Evolutionary conservation across 2,113 vertebrate genomes (phyloP).

Genomic region (Pomatostomus ruficeps): DNA sequence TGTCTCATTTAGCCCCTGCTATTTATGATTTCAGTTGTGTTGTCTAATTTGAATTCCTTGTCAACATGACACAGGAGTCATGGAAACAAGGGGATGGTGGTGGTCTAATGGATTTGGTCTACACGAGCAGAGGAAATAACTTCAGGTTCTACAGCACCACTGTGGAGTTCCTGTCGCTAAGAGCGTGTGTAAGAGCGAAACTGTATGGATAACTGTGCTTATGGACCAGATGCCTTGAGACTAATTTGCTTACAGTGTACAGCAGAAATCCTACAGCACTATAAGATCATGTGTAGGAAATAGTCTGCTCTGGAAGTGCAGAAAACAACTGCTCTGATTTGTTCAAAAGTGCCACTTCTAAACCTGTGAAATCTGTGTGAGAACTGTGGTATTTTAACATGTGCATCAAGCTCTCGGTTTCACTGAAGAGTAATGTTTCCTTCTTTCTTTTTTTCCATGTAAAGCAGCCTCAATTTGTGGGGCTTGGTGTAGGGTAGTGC

Average conservation of each 20-base stretch:
- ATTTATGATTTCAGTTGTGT: neutral
- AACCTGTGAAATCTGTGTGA: neutral
- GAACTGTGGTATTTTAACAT: neutral
- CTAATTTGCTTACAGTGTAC: neutral
- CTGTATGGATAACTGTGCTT: neutral
- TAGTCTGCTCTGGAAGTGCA: neutral
- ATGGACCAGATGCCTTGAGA: neutral
- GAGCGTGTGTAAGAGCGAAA: neutral
- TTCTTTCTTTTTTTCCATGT: constrained; percentile 2
- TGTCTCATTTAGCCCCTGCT: neutral
- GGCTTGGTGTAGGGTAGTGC: constrained; percentile 53
- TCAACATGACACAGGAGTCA: neutral
- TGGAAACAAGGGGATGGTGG: neutral
- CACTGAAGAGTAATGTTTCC: neutral
- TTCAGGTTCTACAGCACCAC: neutral
- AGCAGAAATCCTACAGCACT: neutral
- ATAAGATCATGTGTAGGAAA: neutral
- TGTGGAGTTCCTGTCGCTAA: neutral
- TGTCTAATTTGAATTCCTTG: neutral
- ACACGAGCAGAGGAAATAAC: neutral
- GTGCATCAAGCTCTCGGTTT: neutral
- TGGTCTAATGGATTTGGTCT: neutral
- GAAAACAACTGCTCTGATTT: neutral
- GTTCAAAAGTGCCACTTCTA: neutral
- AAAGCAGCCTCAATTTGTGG: constrained; percentile 21